Percentiles rank a stretch among this genome's conserved stretches.
Conservation (phyloP, 2,888 invertebrate species). For the Diplolepis rosae region DNA sequence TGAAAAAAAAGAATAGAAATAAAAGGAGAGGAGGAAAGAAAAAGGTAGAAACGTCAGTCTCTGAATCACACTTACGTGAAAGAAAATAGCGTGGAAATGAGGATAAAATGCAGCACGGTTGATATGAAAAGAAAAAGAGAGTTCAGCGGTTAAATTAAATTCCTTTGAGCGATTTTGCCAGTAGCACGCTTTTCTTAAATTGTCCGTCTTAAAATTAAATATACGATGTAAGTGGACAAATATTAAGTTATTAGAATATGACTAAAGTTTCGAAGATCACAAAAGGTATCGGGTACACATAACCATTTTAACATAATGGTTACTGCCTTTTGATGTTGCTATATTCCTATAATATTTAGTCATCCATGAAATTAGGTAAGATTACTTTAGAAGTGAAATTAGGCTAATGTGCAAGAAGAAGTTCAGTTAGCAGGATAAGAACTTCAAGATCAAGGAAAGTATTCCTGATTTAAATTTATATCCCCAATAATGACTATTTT, state of each 20-base stretch:
- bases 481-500: too few species aligned
- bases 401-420: not conserved
- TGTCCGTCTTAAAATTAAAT: constrained; percentile 49
- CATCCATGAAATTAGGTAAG: not conserved
- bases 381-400: not conserved
- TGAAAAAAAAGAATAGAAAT: constrained; percentile 35
- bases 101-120: constrained; percentile 72
- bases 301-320: not conserved
- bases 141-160: constrained; percentile 66
- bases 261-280: not conserved
- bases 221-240: not conserved
- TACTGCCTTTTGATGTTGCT: not conserved
- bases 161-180: constrained; percentile 46
- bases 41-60: constrained; percentile 55
- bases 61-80: constrained; percentile 71
- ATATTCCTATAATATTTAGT: not conserved
- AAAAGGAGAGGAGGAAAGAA: constrained; percentile 41
- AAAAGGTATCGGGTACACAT: not conserved
- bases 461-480: not conserved
- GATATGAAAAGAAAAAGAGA: constrained; percentile 69
- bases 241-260: not conserved
- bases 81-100: constrained; percentile 73
- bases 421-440: not conserved
- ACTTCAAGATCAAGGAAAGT: not conserved
- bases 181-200: constrained; percentile 21